phyloP scores from a whole-genome alignment of 1,140 invertebrate species.

The Neotoxoptera formosana region DNA sequence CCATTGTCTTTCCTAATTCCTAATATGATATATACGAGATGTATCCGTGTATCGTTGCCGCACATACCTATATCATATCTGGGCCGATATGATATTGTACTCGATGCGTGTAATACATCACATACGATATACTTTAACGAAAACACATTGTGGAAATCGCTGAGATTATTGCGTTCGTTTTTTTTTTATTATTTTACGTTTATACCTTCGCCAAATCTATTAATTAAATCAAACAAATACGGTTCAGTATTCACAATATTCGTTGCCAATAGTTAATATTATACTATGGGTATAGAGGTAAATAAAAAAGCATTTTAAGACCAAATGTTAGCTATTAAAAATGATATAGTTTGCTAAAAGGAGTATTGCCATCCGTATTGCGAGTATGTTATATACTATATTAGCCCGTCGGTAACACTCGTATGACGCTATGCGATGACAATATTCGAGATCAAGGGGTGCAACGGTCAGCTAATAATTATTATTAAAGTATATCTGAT shows the following conservation, averaged over 20 bases:
- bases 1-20: neutral
- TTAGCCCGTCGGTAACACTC: no score
- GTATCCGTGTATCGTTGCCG: neutral
- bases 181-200: neutral
- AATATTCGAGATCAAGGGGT: no score
- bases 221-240: neutral
- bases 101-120: neutral
- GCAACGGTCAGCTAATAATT: no score
- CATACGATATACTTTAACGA: neutral
- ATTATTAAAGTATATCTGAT: no score
- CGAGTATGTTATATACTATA: no score
- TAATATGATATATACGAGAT: neutral
- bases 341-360: no score
- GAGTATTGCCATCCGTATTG: no score
- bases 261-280: neutral
- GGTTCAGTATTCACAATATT: neutral
- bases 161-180: neutral
- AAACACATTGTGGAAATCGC: neutral
- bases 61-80: neutral
- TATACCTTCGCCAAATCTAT: neutral
- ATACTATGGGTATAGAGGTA: no score
- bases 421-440: no score
- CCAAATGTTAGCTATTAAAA: no score
- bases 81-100: neutral
- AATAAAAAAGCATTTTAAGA: no score